Evolutionary conservation across 2,888 invertebrate genomes (phyloP), one percentile per base, ranked within the genome.

Genomic region (Mystacides longicornis): DNA sequence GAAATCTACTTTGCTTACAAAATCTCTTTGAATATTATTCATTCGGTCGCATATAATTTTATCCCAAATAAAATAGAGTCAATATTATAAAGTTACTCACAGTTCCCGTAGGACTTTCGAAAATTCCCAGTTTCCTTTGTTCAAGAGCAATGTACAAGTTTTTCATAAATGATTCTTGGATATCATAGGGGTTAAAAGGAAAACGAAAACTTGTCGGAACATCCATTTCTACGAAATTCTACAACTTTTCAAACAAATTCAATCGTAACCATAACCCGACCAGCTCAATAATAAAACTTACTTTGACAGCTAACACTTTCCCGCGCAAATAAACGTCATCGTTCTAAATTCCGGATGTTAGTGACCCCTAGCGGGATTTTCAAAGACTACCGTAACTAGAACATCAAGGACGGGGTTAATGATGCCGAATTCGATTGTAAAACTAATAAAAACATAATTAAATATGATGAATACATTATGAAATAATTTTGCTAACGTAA

Each of bases 81-180:
- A 27, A 27, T 27, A 11, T 27, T n/a, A n/a, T n/a, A n/a, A n/a
- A n/a, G n/a, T 43, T 11, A 72, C 81, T 79, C 72, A 88, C 88
- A 14, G 95, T 95, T 64, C 95, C 95, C 14, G 97, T 97, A 9
- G 97, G 97, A 70, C 95, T 96, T 72, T 98, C 97, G 71, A 97
- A 95, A 62, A 98, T 92, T n/a, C 95, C 96, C 45, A 94, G 75
- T 68, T 87, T 84, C 22, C 81, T 78, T 45, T 80, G 74, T 67
- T 94, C 88, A 55, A 97, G 73, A 18, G 88, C 83, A 23, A 65
- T 64, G 68, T 93, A 96, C 4, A 97, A 73, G 57, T 84, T 79
- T 63, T 74, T 80, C 98, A 98, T 98, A 68, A 98, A 91, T 62
- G 88, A 81, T 64, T 82, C 75, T 75, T 96, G 95, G 64, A 94